Conservation (phyloP, 2,888 invertebrate genomes). For the Oscheius onirici region DNA sequence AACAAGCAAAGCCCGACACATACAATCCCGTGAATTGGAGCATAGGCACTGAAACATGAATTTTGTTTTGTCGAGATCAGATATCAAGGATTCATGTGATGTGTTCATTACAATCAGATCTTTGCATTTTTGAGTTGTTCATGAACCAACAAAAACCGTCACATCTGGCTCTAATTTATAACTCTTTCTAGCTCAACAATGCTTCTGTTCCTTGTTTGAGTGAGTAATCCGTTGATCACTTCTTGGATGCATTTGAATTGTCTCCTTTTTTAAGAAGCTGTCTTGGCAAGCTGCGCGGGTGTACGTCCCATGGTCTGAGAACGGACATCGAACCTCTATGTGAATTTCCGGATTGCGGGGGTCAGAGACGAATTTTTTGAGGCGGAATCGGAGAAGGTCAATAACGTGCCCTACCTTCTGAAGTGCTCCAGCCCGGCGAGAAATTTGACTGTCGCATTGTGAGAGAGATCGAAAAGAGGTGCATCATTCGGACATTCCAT, state of each 20-base stretch:
- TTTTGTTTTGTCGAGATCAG: neutral
- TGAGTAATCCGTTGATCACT: neutral
- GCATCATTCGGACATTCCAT: conserved; percentile 65
- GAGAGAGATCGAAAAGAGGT: conserved; percentile 59
- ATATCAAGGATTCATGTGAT: neutral
- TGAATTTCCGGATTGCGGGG: conserved; percentile 13
- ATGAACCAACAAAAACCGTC: conserved; percentile 1
- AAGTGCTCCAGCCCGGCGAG: conserved; percentile 52
- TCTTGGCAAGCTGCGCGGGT: conserved; percentile 10
- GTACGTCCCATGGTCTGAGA: conserved; percentile 1
- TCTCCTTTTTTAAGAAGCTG: conserved; percentile 3
- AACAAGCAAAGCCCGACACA: conserved; percentile 68
- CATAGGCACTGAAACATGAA: conserved; percentile 61
- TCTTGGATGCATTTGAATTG: neutral
- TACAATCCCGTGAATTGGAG: conserved; percentile 65
- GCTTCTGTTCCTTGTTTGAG: no score
- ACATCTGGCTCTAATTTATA: neutral
- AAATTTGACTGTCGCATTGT: conserved; percentile 55
- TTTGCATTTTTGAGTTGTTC: neutral
- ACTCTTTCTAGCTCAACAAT: no score
- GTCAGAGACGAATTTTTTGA: neutral
- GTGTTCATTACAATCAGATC: neutral
- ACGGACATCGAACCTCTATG: conserved; percentile 17
- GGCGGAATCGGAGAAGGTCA: no score
- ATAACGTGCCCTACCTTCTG: conserved; percentile 43